Evolutionary conservation across 2,797 vertebrate genomes (phyloP).

Genomic region (Chelidonichthys spinosus): DNA sequence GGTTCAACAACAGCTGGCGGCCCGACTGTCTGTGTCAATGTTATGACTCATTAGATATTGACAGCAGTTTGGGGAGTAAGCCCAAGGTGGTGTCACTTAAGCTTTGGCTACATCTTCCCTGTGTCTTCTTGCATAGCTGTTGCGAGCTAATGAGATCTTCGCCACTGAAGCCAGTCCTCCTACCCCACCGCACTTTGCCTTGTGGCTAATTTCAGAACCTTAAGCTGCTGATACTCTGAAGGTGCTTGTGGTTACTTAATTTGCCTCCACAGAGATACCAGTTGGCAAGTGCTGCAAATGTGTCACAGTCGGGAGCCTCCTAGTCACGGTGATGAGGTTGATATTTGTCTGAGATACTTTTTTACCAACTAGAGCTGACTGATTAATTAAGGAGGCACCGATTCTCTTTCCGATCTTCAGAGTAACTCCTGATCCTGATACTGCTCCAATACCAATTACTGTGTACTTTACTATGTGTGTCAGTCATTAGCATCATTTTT

Average conservation of each 20-base stretch:
- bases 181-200: conserved; percentile 36
- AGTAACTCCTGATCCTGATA: not conserved
- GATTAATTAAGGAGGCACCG: not conserved
- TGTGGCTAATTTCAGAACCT: conserved; percentile 71
- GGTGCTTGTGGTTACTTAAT: conserved; percentile 64
- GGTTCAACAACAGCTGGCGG: conserved; percentile 25
- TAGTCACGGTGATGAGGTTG: not conserved
- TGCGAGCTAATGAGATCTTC: conserved; percentile 69
- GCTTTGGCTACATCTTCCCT: conserved; percentile 27
- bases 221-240: conserved; percentile 73
- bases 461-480: not conserved
- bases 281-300: conserved; percentile 16
- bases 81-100: conserved; percentile 16
- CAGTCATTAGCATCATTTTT: not conserved
- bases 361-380: not conserved
- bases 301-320: not conserved
- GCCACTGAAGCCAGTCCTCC: conserved; percentile 44
- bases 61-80: conserved; percentile 12
- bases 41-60: conserved; percentile 31
- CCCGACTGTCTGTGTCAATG: not conserved
- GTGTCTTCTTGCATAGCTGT: conserved; percentile 33
- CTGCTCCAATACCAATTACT: not conserved
- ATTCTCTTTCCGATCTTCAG: not conserved
- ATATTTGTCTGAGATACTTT: conserved; percentile 2
- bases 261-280: conserved; percentile 31